Evolutionary conservation across 2,113 vertebrate genomes (phyloP), one percentile per base, ranked within the genome.

Genomic region (Pseudois nayaur): DNA sequence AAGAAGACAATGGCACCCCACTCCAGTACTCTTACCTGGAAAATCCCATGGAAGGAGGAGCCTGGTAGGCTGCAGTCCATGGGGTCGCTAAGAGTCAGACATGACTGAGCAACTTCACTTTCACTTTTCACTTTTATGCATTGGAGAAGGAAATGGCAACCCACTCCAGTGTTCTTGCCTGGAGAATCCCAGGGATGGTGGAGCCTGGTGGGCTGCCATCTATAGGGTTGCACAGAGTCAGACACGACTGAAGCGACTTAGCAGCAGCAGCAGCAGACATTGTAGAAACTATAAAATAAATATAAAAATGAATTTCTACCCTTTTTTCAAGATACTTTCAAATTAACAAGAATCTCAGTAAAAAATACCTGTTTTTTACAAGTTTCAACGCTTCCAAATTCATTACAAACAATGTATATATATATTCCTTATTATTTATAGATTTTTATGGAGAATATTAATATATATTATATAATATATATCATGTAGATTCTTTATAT

Each of bases 211-310:
- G 33, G 62, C 62, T 67, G 8, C 33, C 33, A 0, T 67, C 33
- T 67, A 67, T 67, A 17, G 4, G 16, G 16, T 67, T 0, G 0
- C 60, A 64, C 31, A 33, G 17, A 67, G 33, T 67, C 0, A 5
- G 64, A 67, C 33, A 67, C 0, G 17, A 67, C 64, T 67, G 64
- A 67, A 67, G 33, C 0, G 4, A 67, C 33, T 19, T 67, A 36
- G 64, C 64, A 67, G 17, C 62, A 64, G 62, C 33, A 17, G 31
- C 33, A n/a, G 16, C 64, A 93, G 31, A 88, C 21, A 83, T 50
- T 67, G 6, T 48, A 12, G 12, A 86, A 0, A 2, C 21, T 88
- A 33, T 36, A 71, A 64, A n/a, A 79, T 43, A 21, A 88, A 94
- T 6, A 89, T 90, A 62, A 50, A 85, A 92, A 55, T 93, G 2